Conservation (phyloP, 2,797 vertebrate genomes). For the Loriculus beryllinus region DNA sequence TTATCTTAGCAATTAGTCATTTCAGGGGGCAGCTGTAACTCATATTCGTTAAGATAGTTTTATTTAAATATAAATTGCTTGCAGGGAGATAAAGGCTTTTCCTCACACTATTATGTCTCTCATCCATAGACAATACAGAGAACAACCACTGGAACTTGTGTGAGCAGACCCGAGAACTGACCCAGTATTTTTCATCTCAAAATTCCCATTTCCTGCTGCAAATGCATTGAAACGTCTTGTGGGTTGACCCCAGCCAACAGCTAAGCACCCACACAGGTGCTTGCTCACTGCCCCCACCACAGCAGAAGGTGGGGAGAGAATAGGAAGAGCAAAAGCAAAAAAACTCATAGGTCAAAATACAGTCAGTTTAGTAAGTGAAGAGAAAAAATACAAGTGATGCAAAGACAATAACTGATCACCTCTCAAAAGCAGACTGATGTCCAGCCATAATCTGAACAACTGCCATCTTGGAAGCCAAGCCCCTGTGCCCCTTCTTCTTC, state of each 20-base stretch:
- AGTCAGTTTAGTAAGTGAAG: neutral
- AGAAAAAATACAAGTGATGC: neutral
- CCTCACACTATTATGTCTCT: neutral
- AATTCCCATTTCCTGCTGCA: neutral
- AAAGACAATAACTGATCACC: neutral
- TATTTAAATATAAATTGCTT: slow-evolving; percentile 52
- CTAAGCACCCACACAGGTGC: neutral
- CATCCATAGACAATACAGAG: neutral
- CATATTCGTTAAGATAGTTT: neutral
- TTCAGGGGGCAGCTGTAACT: slow-evolving; percentile 1
- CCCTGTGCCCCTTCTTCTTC: neutral
- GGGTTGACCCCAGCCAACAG: neutral
- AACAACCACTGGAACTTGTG: neutral
- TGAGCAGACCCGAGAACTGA: neutral
- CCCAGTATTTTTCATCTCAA: neutral
- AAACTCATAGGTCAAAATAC: neutral
- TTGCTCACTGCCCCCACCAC: fast-evolving
- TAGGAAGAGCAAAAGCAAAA: neutral
- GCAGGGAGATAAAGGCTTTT: neutral
- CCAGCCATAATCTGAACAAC: neutral
- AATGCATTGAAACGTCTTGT: neutral
- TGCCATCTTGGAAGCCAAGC: neutral
- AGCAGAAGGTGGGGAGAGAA: neutral
- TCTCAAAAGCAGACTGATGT: neutral
- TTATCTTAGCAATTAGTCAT: slow-evolving; percentile 52